A percentile compares a stretch with the other conserved stretches of the same genome.
Evolutionary conservation across 2,888 invertebrate genomes (phyloP).

Genomic region (Balanococcus diminutus): DNA sequence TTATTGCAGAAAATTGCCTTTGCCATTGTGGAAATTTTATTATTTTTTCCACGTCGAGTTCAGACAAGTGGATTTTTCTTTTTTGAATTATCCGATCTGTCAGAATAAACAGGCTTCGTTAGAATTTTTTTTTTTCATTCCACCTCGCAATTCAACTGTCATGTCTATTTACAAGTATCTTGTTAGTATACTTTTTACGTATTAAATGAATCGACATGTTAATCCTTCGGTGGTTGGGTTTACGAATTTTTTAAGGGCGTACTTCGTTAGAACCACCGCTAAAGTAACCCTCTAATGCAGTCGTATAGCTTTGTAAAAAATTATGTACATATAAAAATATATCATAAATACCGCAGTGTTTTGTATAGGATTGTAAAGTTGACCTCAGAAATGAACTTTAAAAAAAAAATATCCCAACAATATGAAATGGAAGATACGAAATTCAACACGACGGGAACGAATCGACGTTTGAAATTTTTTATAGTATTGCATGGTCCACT

Average conservation of each 20-base stretch:
- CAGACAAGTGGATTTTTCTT: background rate
- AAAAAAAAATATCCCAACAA: background rate
- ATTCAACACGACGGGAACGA: background rate
- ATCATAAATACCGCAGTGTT: background rate
- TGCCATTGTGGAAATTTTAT: background rate
- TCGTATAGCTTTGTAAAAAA: background rate
- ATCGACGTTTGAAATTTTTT: background rate
- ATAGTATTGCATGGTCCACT: background rate
- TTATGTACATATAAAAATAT: background rate
- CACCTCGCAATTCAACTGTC: background rate
- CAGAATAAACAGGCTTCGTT: background rate
- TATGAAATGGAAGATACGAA: background rate
- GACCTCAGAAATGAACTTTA: background rate
- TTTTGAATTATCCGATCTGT: background rate
- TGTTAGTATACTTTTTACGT: background rate
- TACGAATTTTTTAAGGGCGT: background rate
- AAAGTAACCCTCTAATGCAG: background rate
- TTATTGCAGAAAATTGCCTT: constrained; percentile 14
- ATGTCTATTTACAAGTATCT: background rate
- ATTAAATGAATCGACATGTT: background rate
- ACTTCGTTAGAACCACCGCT: background rate
- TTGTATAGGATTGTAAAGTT: background rate
- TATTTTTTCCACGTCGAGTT: background rate
- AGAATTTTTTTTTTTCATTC: background rate
- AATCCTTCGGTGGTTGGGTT: background rate